These are phyloP conservation scores for Orthochromis malagaraziensis DNA, from an alignment of 2,113 vertebrate species.

Conservation along the genomic window DNA sequence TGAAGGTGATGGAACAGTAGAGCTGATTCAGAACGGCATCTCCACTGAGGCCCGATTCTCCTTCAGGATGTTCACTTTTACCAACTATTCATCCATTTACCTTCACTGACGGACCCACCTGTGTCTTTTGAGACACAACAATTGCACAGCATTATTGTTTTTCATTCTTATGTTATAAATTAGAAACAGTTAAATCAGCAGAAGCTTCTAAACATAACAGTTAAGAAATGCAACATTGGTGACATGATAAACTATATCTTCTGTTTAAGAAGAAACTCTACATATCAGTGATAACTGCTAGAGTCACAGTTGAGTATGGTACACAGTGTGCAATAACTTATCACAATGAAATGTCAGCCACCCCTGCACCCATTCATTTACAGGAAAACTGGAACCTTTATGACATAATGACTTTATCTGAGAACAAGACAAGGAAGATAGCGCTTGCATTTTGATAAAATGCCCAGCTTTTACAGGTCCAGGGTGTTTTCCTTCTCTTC, in stretches of 20 bases:
- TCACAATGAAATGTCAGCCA: background rate
- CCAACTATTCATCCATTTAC: conserved; percentile 29
- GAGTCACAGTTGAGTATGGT: background rate
- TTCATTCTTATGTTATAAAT: background rate
- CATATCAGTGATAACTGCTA: background rate
- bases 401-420: background rate
- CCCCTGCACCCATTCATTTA: background rate
- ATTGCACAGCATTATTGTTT: conserved; percentile 8
- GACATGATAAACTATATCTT: background rate
- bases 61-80: conserved; percentile 66
- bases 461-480: background rate
- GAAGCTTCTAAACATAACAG: background rate
- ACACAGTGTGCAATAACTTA: too few relatives aligned
- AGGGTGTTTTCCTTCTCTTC: background rate
- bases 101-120: conserved; percentile 65
- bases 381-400: background rate
- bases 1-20: conserved; percentile 40
- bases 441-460: background rate
- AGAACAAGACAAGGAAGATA: background rate
- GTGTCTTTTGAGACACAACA: conserved; percentile 31
- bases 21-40: conserved; percentile 50
- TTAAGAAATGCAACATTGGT: too few relatives aligned
- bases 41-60: conserved; percentile 58
- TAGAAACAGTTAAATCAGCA: background rate
- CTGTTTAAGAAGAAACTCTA: background rate